These are phyloP conservation scores for Gymnoscopelus braueri DNA, from an alignment of 2,797 vertebrate species.

Conservation along the genomic window DNA sequence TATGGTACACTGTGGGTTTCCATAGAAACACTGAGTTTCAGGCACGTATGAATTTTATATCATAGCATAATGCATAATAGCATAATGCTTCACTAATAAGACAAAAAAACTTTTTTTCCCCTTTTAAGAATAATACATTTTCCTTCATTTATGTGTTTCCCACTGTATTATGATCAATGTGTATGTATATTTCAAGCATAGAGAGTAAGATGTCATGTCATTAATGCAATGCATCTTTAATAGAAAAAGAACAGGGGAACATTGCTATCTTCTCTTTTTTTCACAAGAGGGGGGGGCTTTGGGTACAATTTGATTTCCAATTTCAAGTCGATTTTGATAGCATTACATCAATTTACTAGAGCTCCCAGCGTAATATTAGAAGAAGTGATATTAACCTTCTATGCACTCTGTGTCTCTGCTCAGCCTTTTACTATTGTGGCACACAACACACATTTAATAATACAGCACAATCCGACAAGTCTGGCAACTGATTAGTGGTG, in stretches of 20 bases:
- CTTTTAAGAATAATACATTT: no score
- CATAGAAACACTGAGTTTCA: conserved; percentile 83
- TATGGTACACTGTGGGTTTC: conserved; percentile 81
- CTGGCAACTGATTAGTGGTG: conserved; percentile 3
- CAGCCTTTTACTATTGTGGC: conserved; percentile 29
- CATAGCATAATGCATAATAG: no score
- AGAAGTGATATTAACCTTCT: conserved; percentile 22
- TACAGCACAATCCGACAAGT: background rate
- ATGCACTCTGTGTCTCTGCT: conserved; percentile 12
- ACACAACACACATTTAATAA: conserved; percentile 26
- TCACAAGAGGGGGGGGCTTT: background rate
- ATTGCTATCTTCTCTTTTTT: conserved; percentile 8
- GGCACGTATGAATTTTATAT: conserved; percentile 74
- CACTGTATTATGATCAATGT: no score
- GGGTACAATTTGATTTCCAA: no score
- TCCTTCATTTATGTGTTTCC: no score
- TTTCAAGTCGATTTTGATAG: no score
- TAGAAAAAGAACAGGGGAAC: background rate
- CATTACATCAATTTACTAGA: no score
- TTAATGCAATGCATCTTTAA: no score
- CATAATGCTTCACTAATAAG: conserved; percentile 76
- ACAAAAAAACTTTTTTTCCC: conserved; percentile 43
- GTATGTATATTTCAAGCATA: no score
- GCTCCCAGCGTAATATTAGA: background rate
- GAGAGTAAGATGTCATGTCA: no score